Conservation (phyloP, 2,888 invertebrate species). For the Leucophora obtusa region DNA sequence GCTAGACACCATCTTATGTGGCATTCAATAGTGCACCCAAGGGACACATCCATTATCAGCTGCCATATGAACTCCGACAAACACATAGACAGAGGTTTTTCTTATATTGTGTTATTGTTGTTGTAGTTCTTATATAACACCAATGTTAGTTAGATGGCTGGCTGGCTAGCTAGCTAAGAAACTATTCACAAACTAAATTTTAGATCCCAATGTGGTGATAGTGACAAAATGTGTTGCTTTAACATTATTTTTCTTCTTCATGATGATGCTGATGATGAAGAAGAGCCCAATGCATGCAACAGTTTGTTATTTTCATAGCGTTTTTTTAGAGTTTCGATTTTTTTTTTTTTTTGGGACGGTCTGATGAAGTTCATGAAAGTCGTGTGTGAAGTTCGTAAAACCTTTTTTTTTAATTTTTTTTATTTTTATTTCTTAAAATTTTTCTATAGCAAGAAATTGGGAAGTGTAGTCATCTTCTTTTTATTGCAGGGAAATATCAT, state of each 20-base stretch:
- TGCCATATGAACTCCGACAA: conserved; percentile 58
- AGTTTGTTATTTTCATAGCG: conserved; percentile 23
- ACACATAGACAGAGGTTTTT: conserved; percentile 30
- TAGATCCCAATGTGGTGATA: conserved; percentile 58
- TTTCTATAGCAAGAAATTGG: neutral
- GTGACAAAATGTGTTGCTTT: conserved; percentile 61
- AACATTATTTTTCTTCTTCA: conserved; percentile 33
- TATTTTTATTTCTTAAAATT: conserved; percentile 1
- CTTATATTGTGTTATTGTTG: conserved; percentile 21
- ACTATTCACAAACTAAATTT: conserved; percentile 44
- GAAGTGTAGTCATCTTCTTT: conserved; percentile 3
- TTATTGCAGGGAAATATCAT: neutral
- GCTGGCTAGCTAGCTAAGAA: conserved; percentile 16
- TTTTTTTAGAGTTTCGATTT: conserved; percentile 1
- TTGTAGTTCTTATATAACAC: conserved; percentile 49
- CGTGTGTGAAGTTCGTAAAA: conserved; percentile 64
- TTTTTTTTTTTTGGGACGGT: conserved; percentile 39
- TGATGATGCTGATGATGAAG: neutral
- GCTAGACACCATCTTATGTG: conserved; percentile 60
- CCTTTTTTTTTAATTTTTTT: conserved; percentile 34
- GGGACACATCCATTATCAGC: conserved; percentile 64
- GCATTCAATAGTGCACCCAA: conserved; percentile 64
- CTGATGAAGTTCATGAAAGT: conserved; percentile 63
- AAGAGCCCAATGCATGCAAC: conserved; percentile 24
- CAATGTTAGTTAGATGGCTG: neutral